phyloP scores from a whole-genome alignment of 1,140 invertebrate species.

The Melitaea cinxia region DNA sequence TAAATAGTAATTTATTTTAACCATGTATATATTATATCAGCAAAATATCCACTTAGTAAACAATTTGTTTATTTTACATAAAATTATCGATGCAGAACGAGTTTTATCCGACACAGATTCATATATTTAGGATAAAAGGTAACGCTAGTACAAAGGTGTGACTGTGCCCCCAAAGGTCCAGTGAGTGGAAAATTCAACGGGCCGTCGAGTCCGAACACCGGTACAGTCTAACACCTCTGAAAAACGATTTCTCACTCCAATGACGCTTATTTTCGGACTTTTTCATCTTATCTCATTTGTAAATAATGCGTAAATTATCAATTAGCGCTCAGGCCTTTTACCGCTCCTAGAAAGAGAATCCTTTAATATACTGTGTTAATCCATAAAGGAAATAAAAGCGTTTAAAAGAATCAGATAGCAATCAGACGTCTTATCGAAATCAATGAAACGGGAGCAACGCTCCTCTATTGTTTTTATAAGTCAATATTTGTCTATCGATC shows the following conservation, averaged over 20 bases:
- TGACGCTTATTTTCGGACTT: conserved; percentile 77
- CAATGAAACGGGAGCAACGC: conserved; percentile 49
- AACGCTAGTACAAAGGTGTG: conserved; percentile 70
- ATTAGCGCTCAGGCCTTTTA: conserved; percentile 15
- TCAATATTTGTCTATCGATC: conserved; percentile 75
- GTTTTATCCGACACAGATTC: conserved; percentile 35
- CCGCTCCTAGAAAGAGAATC: background rate
- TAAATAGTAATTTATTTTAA: no score
- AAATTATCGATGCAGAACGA: conserved; percentile 1
- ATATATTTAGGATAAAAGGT: conserved; percentile 70
- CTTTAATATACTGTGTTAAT: conserved; percentile 1
- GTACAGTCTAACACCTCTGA: conserved; percentile 78
- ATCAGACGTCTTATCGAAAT: conserved; percentile 57
- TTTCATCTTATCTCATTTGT: conserved; percentile 76
- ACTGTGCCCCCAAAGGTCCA: conserved; percentile 59
- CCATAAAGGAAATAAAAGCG: background rate
- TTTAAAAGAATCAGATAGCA: conserved; percentile 28
- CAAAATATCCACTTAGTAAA: no score
- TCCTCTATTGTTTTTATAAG: conserved; percentile 72
- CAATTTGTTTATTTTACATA: background rate
- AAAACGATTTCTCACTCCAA: conserved; percentile 75
- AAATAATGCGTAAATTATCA: conserved; percentile 59
- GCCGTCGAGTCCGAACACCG: conserved; percentile 71
- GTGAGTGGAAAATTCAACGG: conserved; percentile 77
- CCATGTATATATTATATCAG: no score